Evolutionary conservation across 2,797 vertebrate genomes (phyloP).

Genomic region (Lycodopsis pacificus): DNA sequence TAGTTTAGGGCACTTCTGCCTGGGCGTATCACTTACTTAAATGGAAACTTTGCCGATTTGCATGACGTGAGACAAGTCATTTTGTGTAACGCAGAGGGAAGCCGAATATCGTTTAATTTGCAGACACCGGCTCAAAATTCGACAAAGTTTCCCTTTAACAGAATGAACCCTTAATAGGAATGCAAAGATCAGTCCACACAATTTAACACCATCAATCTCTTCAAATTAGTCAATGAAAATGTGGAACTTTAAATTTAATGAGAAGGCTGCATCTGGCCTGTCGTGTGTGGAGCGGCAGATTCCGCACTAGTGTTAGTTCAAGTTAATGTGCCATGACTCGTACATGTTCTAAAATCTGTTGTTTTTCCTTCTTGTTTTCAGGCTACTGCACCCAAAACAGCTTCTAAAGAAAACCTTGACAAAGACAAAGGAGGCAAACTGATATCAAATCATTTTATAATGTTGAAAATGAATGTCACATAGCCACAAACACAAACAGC

Average conservation of each 20-base stretch:
- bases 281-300: too few species aligned
- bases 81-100: not conserved
- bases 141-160: not conserved
- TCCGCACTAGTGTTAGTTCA: too few species aligned
- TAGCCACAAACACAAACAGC: conserved; percentile 74
- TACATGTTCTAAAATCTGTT: too few species aligned
- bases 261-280: too few species aligned
- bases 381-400: not conserved
- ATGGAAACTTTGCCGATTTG: not conserved
- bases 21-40: not conserved
- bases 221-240: too few species aligned
- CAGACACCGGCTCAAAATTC: not conserved
- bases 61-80: not conserved
- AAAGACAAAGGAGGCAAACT: conserved; percentile 31
- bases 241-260: too few species aligned
- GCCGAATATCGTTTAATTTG: not conserved
- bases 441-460: conserved; percentile 73
- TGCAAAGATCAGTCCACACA: not conserved
- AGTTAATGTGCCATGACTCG: too few species aligned
- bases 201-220: not conserved
- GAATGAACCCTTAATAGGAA: too few species aligned
- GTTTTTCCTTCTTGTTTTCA: not conserved
- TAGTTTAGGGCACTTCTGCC: not conserved
- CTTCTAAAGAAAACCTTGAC: not conserved
- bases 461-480: conserved; percentile 69